These are phyloP conservation scores for Phycodurus eques DNA, from an alignment of 2,113 vertebrate species.

Conservation along the genomic window DNA sequence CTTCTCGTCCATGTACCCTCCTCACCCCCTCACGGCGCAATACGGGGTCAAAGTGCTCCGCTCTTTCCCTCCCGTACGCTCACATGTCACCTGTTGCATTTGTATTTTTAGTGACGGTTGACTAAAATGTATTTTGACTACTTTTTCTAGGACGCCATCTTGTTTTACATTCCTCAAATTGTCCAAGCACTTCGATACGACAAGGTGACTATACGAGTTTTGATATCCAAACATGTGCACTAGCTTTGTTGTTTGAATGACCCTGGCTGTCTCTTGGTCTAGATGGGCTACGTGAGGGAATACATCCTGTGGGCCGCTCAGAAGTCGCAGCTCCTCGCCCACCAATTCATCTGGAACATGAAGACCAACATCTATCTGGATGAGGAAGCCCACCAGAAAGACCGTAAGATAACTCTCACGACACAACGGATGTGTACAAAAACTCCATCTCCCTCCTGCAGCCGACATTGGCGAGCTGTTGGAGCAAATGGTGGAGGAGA, in stretches of 20 bases:
- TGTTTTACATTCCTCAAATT: constrained; percentile 98
- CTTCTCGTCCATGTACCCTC: constrained; percentile 96
- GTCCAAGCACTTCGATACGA: constrained; percentile 95
- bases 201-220: constrained; percentile 77
- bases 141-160: constrained; percentile 86
- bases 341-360: constrained; percentile 99
- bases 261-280: background rate
- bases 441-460: constrained; percentile 39
- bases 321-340: constrained; percentile 92
- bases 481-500: constrained; percentile 92
- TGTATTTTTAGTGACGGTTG: background rate
- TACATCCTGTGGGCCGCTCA: constrained; percentile 95
- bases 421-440: background rate
- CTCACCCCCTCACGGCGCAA: constrained; percentile 93
- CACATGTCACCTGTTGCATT: background rate
- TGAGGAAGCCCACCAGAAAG: constrained; percentile 90
- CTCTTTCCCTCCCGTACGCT: constrained; percentile 89
- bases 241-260: background rate
- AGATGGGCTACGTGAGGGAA: constrained; percentile 97
- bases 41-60: constrained; percentile 94
- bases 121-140: background rate
- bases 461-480: constrained; percentile 93
- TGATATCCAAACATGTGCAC: background rate
- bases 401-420: constrained; percentile 76
- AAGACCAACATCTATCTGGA: constrained; percentile 93